phyloP scores from a whole-genome alignment of 2,888 invertebrate genomes.

The Hoplodrina blanda region DNA sequence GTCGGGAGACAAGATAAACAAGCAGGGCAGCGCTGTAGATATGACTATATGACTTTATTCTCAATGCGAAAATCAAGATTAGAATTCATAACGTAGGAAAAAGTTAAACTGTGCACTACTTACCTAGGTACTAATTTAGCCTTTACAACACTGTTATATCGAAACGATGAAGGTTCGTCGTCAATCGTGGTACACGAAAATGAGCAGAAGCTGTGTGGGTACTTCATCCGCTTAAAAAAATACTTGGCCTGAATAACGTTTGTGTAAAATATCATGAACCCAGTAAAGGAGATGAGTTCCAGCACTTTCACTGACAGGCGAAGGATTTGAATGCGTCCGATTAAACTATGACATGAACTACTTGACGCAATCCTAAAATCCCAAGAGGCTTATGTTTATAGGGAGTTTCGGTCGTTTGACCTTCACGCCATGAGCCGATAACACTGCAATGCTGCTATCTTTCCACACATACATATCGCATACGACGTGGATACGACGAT shows the following conservation, averaged over 20 bases:
- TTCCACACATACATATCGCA: constrained; percentile 77
- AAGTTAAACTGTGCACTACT: neutral
- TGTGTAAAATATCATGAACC: constrained; percentile 16
- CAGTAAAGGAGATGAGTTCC: constrained; percentile 14
- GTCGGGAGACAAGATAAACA: neutral
- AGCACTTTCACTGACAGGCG: constrained; percentile 54
- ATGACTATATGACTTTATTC: too few species aligned
- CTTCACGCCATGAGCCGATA: constrained; percentile 81
- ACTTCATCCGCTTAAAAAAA: neutral
- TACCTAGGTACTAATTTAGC: neutral
- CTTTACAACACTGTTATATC: neutral
- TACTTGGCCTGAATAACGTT: neutral
- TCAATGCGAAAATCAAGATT: neutral
- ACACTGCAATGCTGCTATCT: constrained; percentile 78
- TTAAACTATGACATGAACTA: constrained; percentile 68
- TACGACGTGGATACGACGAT: constrained; percentile 79
- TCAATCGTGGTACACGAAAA: constrained; percentile 1
- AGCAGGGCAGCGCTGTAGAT: neutral
- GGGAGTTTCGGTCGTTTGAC: constrained; percentile 76
- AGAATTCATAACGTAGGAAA: neutral
- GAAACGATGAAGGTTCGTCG: neutral
- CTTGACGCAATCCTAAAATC: constrained; percentile 75
- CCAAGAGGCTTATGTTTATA: constrained; percentile 72
- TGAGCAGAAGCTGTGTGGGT: neutral
- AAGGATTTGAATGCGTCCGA: constrained; percentile 62